These are phyloP conservation scores for Trichonephila inaurata DNA, from an alignment of 1,140 invertebrate species.

Conservation along the genomic window DNA sequence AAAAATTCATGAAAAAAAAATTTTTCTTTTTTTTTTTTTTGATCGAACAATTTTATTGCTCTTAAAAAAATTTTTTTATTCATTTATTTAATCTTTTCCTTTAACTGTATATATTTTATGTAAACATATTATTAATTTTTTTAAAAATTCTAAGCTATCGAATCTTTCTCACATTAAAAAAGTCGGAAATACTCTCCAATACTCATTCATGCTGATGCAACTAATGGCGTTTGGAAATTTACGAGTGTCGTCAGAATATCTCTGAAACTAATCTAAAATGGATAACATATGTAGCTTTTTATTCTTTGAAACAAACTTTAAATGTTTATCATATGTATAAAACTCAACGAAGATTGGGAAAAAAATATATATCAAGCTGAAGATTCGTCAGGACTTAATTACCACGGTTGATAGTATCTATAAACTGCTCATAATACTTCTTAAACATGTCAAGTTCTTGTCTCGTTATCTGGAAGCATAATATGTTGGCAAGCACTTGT, in stretches of 20 bases:
- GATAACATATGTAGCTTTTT: background rate
- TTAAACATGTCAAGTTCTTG: background rate
- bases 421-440: background rate
- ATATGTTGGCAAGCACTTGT: background rate
- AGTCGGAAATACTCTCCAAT: too few species aligned
- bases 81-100: too few species aligned
- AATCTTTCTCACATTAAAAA: background rate
- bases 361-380: background rate
- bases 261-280: too few species aligned
- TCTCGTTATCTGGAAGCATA: background rate
- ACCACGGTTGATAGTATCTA: background rate
- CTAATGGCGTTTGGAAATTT: too few species aligned
- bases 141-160: background rate
- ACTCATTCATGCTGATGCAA: too few species aligned
- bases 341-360: background rate
- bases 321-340: background rate
- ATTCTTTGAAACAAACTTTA: background rate
- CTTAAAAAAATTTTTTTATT: too few species aligned
- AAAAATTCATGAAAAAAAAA: too few species aligned
- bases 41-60: too few species aligned
- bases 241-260: too few species aligned
- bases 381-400: background rate
- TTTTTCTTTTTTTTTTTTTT: too few species aligned
- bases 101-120: background rate
- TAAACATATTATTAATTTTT: background rate